phyloP scores from a whole-genome alignment of 2,797 vertebrate species.

The Malacoraja senta region DNA sequence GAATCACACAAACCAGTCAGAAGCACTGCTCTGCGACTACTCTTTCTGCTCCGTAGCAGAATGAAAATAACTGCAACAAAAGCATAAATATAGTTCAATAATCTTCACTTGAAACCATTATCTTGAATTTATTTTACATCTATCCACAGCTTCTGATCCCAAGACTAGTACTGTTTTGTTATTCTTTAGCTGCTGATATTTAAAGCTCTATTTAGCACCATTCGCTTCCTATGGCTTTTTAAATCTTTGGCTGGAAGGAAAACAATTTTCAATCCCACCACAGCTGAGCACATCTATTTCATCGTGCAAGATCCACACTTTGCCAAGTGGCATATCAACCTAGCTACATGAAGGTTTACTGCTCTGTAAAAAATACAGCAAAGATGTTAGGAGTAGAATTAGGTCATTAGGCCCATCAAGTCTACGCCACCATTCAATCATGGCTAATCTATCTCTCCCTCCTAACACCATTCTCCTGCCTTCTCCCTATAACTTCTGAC shows the following conservation, averaged over 20 bases:
- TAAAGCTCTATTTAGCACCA: background rate
- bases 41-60: constrained; percentile 70
- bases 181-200: constrained; percentile 38
- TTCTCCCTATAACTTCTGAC: too few relatives aligned
- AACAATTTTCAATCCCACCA: background rate
- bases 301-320: background rate
- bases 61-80: constrained; percentile 70
- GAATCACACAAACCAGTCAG: constrained; percentile 85
- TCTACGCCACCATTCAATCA: too few relatives aligned
- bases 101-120: background rate
- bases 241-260: background rate
- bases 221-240: background rate
- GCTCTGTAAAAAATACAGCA: background rate
- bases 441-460: too few relatives aligned
- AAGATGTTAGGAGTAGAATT: background rate
- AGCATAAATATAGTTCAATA: background rate
- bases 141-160: background rate
- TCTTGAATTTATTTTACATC: background rate
- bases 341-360: background rate
- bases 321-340: too few relatives aligned
- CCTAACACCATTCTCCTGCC: too few relatives aligned
- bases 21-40: constrained; percentile 72
- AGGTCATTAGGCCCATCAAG: too few relatives aligned
- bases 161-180: background rate
- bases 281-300: background rate